These are phyloP conservation scores for Mesocricetus auratus DNA, from an alignment of 2,113 vertebrate species.

Conservation along the genomic window DNA sequence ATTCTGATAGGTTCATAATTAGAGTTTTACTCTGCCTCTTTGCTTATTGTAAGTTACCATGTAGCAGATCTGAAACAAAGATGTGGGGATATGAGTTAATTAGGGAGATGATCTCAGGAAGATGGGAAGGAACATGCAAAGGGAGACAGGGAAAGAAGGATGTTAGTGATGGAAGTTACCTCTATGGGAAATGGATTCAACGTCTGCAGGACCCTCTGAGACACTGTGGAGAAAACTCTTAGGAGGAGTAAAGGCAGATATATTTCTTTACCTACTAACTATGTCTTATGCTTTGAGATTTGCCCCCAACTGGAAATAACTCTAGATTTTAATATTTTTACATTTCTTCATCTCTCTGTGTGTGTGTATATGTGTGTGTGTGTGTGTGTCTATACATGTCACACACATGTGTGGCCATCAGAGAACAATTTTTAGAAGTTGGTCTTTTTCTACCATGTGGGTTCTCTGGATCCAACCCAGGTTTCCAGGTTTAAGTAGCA, in stretches of 20 bases:
- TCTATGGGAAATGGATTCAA: background rate
- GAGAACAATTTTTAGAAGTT: background rate
- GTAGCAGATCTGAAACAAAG: background rate
- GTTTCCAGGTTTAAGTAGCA: background rate
- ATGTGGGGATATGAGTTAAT: background rate
- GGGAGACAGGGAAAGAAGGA: background rate
- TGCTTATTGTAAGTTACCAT: background rate
- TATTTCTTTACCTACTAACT: too few species aligned
- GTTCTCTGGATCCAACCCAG: background rate
- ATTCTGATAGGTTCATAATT: background rate
- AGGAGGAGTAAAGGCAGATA: background rate
- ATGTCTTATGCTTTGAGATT: background rate
- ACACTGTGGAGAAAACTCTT: background rate
- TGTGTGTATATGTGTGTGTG: background rate
- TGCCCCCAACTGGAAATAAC: background rate
- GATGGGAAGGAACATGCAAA: background rate
- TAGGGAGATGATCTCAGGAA: background rate
- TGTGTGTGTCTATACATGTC: background rate
- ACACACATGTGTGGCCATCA: background rate
- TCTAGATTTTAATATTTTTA: background rate
- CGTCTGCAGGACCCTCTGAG: background rate
- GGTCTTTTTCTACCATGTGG: background rate
- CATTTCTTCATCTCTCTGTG: background rate
- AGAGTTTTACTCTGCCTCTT: slow-evolving; percentile 17
- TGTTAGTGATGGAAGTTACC: background rate